These are phyloP conservation scores for Prolemur simus DNA, from an alignment of 2,113 vertebrate species.

Conservation along the genomic window DNA sequence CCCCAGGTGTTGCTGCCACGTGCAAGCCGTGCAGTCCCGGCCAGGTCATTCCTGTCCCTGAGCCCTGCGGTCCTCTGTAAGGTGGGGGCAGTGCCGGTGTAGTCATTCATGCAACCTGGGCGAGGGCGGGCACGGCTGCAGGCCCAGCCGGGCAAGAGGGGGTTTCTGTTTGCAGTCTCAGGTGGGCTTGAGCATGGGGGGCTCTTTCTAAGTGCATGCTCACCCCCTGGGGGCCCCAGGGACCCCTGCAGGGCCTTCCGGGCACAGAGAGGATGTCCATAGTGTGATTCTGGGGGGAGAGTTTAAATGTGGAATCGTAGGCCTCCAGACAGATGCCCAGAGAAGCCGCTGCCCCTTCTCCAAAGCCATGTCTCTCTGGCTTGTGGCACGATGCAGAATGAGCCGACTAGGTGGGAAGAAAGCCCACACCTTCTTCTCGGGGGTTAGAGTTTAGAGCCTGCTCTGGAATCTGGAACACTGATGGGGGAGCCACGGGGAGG, in stretches of 20 bases:
- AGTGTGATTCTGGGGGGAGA: background rate
- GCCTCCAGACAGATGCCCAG: background rate
- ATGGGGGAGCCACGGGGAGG: no score
- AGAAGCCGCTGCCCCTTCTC: background rate
- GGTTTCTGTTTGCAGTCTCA: background rate
- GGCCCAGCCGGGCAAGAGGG: background rate
- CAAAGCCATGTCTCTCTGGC: background rate
- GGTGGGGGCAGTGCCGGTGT: rapidly evolving
- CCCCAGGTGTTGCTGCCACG: background rate
- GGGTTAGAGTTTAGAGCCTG: background rate
- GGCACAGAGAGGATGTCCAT: background rate
- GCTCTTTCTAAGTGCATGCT: background rate
- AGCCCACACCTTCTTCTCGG: no score
- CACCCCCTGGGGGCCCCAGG: no score
- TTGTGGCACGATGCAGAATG: background rate
- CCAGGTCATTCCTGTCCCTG: background rate
- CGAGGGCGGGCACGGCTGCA: rapidly evolving
- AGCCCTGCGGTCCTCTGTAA: background rate
- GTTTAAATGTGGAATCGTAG: background rate
- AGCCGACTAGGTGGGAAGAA: background rate
- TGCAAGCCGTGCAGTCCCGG: background rate
- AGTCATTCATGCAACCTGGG: rapidly evolving
- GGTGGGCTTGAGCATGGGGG: background rate
- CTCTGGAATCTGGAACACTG: background rate
- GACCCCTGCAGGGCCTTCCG: background rate